Percentiles rank a stretch among this genome's conserved stretches.
These are phyloP conservation scores for Sitta carolinensis DNA, from an alignment of 2,797 vertebrate genomes.

Conservation along the genomic window DNA sequence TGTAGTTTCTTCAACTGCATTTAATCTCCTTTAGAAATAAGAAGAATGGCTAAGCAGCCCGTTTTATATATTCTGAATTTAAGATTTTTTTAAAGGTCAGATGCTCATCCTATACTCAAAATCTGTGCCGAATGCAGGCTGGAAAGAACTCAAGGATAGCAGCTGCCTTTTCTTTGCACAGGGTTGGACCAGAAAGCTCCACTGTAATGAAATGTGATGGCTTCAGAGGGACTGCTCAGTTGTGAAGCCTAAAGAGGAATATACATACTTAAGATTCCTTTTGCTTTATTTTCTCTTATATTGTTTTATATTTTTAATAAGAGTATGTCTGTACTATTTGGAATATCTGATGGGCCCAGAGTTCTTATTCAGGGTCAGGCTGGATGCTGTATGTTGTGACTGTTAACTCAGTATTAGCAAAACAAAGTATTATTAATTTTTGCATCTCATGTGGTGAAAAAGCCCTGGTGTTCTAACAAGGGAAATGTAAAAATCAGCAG, in stretches of 20 bases:
- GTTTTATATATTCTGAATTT: slow-evolving; percentile 54
- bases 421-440: neutral
- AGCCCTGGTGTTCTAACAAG: neutral
- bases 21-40: slow-evolving; percentile 68
- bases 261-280: neutral
- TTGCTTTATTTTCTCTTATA: neutral
- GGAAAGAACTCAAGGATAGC: slow-evolving; percentile 26
- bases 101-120: slow-evolving; percentile 42
- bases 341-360: neutral
- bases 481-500: neutral
- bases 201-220: slow-evolving; percentile 5
- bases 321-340: neutral
- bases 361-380: neutral
- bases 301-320: neutral
- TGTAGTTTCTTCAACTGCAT: slow-evolving; percentile 55
- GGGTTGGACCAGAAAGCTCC: neutral
- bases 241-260: neutral
- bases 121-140: slow-evolving; percentile 11
- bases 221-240: neutral
- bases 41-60: slow-evolving; percentile 61
- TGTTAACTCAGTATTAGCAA: neutral
- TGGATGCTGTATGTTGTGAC: neutral
- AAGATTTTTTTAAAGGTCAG: slow-evolving; percentile 61
- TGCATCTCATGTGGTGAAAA: neutral
- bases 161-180: neutral